Percentiles rank a stretch among this genome's conserved stretches.
These are phyloP conservation scores for Sclerodermus sp. DNA, from an alignment of 2,888 invertebrate genomes.

Conservation along the genomic window DNA sequence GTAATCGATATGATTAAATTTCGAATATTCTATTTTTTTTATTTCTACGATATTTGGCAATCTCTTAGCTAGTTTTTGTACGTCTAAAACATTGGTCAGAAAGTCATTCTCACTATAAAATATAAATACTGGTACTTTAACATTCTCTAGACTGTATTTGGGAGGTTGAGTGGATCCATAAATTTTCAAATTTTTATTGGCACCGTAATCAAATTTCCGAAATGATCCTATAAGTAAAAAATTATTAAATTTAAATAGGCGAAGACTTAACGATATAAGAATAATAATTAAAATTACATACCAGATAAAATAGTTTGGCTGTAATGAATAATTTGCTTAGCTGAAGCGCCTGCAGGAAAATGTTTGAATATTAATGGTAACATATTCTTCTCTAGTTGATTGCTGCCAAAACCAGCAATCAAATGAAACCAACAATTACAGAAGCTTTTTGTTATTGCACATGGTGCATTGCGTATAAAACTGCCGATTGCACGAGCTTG, in stretches of 20 bases:
- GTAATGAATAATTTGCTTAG: slow-evolving; percentile 54
- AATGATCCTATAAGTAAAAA: slow-evolving; percentile 60
- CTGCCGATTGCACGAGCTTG: slow-evolving; percentile 45
- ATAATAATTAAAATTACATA: slow-evolving; percentile 19
- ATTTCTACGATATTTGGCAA: slow-evolving; percentile 45
- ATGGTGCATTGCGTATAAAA: slow-evolving; percentile 46
- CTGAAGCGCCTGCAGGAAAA: slow-evolving; percentile 57
- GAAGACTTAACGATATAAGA: neutral
- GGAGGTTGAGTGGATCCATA: slow-evolving; percentile 63
- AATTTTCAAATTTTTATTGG: slow-evolving; percentile 57
- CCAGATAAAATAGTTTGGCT: slow-evolving; percentile 51
- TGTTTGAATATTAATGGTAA: slow-evolving; percentile 51
- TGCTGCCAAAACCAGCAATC: slow-evolving; percentile 58
- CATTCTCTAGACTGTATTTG: slow-evolving; percentile 63
- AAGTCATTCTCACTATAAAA: slow-evolving; percentile 68
- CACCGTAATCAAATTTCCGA: slow-evolving; percentile 63
- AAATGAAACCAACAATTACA: slow-evolving; percentile 59
- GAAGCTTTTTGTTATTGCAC: slow-evolving; percentile 45
- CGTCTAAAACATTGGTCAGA: slow-evolving; percentile 58
- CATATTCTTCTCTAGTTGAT: slow-evolving; percentile 57
- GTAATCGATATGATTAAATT: slow-evolving; percentile 54
- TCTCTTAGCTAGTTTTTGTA: slow-evolving; percentile 40
- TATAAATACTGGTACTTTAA: slow-evolving; percentile 64
- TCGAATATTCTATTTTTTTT: slow-evolving; percentile 43
- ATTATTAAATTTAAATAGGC: neutral